Conservation (phyloP, 2,888 invertebrate genomes). For the Unio pictorum region DNA sequence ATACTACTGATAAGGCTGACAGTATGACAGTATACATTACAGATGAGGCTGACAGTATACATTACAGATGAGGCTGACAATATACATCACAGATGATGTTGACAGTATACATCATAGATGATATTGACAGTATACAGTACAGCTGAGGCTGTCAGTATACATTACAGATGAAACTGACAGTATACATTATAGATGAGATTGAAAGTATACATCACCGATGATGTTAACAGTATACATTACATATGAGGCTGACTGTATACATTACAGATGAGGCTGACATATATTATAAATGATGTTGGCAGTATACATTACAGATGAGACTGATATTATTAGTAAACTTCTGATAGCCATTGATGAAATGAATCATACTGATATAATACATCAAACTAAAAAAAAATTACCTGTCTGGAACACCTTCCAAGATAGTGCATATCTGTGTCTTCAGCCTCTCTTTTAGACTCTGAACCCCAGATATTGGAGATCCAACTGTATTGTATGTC, state of each 20-base stretch:
- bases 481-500: constrained; percentile 80
- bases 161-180: no score
- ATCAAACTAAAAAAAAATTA: constrained; percentile 19
- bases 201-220: no score
- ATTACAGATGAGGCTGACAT: constrained; percentile 1
- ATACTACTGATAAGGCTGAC: background rate
- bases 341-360: no score
- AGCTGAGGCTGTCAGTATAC: background rate
- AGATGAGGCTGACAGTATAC: no score
- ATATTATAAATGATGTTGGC: background rate
- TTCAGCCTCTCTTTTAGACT: constrained; percentile 82
- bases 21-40: no score
- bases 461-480: constrained; percentile 76
- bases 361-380: no score
- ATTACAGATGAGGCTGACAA: no score
- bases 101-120: background rate
- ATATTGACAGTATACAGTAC: no score
- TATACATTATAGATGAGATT: no score
- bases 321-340: background rate
- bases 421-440: constrained; percentile 76
- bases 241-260: background rate
- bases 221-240: background rate
- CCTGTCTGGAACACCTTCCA: constrained; percentile 61
- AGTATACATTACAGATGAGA: background rate
- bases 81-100: background rate